Evolutionary conservation across 2,797 vertebrate genomes (phyloP).

Genomic region (Notoglanidium macrostoma): DNA sequence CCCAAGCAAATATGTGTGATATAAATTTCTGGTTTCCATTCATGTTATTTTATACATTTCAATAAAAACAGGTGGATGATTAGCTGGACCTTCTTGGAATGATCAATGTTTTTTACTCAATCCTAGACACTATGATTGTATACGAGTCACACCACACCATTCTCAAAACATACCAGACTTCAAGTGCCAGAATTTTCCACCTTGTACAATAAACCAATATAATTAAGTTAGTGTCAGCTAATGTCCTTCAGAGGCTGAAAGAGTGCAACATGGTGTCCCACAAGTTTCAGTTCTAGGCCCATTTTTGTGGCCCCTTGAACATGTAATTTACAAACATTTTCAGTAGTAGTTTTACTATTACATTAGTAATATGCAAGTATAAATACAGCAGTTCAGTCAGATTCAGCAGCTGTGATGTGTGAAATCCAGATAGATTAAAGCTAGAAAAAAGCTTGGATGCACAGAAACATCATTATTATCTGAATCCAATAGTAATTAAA

Average conservation of each 20-base stretch:
- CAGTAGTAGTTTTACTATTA: neutral
- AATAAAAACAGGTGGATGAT: neutral
- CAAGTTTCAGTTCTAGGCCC: neutral
- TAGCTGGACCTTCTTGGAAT: neutral
- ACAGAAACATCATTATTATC: neutral
- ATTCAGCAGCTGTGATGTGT: neutral
- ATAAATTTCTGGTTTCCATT: neutral
- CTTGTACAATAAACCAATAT: neutral
- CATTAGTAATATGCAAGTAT: neutral
- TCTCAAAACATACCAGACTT: neutral
- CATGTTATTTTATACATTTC: neutral
- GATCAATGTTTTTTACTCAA: neutral
- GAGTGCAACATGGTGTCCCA: neutral
- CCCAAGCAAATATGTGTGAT: neutral
- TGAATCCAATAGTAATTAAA: neutral
- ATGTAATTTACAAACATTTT: neutral
- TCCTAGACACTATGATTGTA: neutral
- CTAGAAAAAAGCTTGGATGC: neutral
- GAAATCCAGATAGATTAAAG: neutral
- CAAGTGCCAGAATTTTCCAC: neutral
- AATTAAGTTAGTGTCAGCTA: neutral
- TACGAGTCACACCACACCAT: neutral
- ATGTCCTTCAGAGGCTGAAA: neutral
- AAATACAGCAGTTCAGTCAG: neutral
- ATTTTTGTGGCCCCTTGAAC: neutral